Evolutionary conservation across 1,140 invertebrate species (phyloP), one percentile per base, ranked within the genome.

Genomic region (Glomeris maerens): DNA sequence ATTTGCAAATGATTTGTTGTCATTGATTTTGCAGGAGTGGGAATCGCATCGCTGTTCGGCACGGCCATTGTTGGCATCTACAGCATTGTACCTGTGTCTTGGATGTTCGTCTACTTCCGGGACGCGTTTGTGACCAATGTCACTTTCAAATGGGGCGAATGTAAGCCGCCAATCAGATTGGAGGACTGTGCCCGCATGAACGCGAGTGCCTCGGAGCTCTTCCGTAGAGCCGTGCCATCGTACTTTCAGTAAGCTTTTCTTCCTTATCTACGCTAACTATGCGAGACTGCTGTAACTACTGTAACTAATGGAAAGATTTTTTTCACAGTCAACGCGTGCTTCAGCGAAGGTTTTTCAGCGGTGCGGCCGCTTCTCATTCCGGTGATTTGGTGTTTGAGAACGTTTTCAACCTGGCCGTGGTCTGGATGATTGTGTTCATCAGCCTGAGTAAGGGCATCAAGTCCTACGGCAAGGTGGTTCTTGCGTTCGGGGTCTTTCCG

Each of bases 361-460:
- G 58, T 25, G 48, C 14, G 75, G 71, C 45, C 62, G 66, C 39
- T 74, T 78, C 29, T 78, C 80, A 3, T 76, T 54, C 54, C 17
- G 55, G 49, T 22, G 51, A 78, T 3, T 74, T 87, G 27, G 85
- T 85, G 63, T 87, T 88, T 65, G 83, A 91, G 71, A 75, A 88
- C 46, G 83, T 84, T 2, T 89, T 91, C 65, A 88, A 91, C 66
- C 72, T 92, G 60, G 83, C 83, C 1, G 78, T 91, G 2, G 79
- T 91, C 14, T 93, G 89, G 89, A 81, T 87, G 73, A 80, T 87
- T 28, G 78, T 90, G 10, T 91, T 90, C 59, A 76, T 92, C 7
- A 80, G 80, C n/a, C 71, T 92, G 2, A 86, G 84, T 63, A 89
- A 88, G 78, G 87, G 77, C 10, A 20, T 57, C 26, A 54, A 58